These are phyloP conservation scores for Porphyrio hochstetteri DNA, from an alignment of 2,113 vertebrate species.

Conservation along the genomic window DNA sequence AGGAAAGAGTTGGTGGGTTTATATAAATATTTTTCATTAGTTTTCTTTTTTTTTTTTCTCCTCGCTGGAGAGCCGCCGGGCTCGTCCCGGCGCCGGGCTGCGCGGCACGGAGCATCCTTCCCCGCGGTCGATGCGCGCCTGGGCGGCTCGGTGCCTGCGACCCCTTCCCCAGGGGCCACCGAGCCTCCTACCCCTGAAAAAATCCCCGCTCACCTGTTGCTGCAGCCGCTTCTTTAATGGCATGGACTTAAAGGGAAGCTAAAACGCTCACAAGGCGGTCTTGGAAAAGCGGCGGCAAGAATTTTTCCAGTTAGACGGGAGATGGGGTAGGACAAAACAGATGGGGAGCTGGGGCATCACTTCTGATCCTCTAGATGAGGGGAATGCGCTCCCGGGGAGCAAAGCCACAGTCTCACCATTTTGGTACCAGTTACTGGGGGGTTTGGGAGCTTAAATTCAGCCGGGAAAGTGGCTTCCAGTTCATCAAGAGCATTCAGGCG, in stretches of 20 bases:
- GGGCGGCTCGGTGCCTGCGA: constrained; percentile 6
- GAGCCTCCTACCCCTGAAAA: neutral
- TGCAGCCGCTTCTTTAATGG: neutral
- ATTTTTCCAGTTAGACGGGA: neutral
- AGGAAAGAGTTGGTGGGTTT: neutral
- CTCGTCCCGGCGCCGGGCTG: constrained; percentile 7
- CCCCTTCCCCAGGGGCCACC: neutral
- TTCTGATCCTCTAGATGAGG: neutral
- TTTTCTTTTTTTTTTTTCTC: no score
- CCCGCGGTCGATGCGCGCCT: constrained; percentile 27
- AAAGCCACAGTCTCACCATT: neutral
- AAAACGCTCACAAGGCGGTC: neutral
- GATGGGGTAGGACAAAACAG: neutral
- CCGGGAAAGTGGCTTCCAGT: neutral
- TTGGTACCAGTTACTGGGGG: neutral
- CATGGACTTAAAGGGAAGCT: neutral
- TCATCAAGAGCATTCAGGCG: neutral
- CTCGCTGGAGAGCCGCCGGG: neutral
- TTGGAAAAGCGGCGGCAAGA: neutral
- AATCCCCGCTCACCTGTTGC: constrained; percentile 39
- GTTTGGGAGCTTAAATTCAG: neutral
- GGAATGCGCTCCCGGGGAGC: neutral
- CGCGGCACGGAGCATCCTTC: constrained; percentile 14
- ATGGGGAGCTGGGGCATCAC: neutral
- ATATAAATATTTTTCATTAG: no score